Conservation (phyloP, 2,888 invertebrate species). For the Plebejus anna region DNA sequence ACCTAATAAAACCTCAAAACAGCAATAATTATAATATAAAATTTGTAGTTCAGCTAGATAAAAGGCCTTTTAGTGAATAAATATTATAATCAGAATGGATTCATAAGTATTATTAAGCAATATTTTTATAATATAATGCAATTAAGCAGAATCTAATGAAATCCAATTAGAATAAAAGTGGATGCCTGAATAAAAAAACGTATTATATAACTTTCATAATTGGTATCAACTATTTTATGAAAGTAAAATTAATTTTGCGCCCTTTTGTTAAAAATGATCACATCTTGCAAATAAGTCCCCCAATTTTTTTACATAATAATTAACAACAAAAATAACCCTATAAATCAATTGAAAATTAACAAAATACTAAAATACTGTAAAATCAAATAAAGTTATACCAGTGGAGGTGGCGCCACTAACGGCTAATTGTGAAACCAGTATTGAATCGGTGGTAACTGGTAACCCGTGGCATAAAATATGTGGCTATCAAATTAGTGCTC, state of each 20-base stretch:
- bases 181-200: background rate
- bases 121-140: background rate
- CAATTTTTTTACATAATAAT: too few species aligned
- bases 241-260: background rate
- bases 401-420: background rate
- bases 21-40: background rate
- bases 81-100: background rate
- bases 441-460: background rate
- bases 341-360: too few species aligned
- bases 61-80: constrained; percentile 7
- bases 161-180: background rate
- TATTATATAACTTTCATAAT: background rate
- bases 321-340: too few species aligned
- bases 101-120: background rate
- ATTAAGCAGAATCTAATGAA: background rate
- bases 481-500: background rate
- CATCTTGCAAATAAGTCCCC: too few species aligned
- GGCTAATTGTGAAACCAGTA: background rate
- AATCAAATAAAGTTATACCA: background rate
- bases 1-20: background rate
- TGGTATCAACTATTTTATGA: background rate
- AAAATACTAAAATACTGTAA: too few species aligned
- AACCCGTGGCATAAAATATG: too few species aligned
- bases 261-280: background rate
- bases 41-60: background rate